Percentiles rank a stretch among this genome's conserved stretches.
Evolutionary conservation across 2,113 vertebrate species (phyloP).

Genomic region (Oreocharis arfaki): DNA sequence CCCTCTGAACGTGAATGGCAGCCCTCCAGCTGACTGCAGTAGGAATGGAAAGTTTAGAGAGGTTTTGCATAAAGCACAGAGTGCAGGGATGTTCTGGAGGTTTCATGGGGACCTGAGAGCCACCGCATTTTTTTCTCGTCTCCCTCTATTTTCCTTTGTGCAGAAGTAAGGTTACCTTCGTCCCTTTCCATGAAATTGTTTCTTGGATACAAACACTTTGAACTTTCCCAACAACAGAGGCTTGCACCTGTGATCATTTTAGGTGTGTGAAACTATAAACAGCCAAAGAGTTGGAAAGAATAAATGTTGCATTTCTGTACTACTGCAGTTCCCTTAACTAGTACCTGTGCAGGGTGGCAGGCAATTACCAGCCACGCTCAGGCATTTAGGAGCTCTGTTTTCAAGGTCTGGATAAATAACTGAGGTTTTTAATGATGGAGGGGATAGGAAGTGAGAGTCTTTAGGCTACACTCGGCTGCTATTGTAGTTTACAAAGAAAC

Average conservation of each 20-base stretch:
- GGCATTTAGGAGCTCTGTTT: neutral
- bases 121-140: rapidly evolving
- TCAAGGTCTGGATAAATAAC: neutral
- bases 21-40: neutral
- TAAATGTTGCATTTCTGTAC: neutral
- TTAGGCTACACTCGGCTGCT: neutral
- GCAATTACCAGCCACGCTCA: neutral
- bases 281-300: neutral
- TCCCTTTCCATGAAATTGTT: neutral
- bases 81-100: neutral
- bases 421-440: neutral
- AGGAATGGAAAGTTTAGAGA: neutral
- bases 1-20: neutral
- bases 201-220: neutral
- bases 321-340: neutral
- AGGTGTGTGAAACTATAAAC: neutral
- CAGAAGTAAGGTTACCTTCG: neutral
- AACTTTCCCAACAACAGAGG: neutral
- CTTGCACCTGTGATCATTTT: neutral
- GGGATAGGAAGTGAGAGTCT: neutral
- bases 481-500: neutral
- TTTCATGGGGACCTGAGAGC: neutral
- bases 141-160: neutral
- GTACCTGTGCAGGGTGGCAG: neutral
- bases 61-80: neutral